Percentiles rank a stretch among this genome's conserved stretches.
These are phyloP conservation scores for Halichoerus grypus DNA, from an alignment of 2,113 vertebrate species.

Conservation along the genomic window DNA sequence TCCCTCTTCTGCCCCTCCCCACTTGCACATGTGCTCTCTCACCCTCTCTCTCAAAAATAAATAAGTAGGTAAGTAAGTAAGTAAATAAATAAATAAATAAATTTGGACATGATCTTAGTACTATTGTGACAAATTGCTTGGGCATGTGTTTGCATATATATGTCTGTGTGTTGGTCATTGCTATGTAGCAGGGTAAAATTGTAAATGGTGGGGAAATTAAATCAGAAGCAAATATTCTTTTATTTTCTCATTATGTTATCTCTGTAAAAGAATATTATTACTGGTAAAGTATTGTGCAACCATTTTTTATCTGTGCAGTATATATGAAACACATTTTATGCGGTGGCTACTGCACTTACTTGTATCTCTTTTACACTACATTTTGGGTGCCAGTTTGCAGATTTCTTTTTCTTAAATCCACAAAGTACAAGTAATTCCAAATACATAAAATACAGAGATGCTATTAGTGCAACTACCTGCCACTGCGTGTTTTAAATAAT, in stretches of 20 bases:
- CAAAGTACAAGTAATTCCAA: neutral
- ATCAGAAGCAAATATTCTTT: slow-evolving; percentile 15
- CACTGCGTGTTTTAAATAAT: neutral
- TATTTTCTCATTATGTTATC: neutral
- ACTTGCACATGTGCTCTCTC: neutral
- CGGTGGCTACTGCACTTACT: neutral
- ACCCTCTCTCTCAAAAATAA: neutral
- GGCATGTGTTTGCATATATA: neutral
- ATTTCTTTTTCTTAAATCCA: neutral
- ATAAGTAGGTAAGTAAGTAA: neutral
- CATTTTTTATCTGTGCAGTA: neutral
- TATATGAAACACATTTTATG: neutral
- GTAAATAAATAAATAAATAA: neutral
- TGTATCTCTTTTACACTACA: neutral
- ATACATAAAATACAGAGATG: neutral
- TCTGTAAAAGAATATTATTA: neutral
- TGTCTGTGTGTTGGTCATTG: neutral
- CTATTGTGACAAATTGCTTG: neutral
- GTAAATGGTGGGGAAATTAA: neutral
- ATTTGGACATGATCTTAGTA: neutral
- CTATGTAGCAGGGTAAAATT: neutral
- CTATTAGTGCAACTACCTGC: neutral
- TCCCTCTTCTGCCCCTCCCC: neutral
- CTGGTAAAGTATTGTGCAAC: neutral
- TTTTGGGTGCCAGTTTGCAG: neutral